Conservation (phyloP, 2,888 invertebrate genomes). For the Drosophila sordidapex region DNA sequence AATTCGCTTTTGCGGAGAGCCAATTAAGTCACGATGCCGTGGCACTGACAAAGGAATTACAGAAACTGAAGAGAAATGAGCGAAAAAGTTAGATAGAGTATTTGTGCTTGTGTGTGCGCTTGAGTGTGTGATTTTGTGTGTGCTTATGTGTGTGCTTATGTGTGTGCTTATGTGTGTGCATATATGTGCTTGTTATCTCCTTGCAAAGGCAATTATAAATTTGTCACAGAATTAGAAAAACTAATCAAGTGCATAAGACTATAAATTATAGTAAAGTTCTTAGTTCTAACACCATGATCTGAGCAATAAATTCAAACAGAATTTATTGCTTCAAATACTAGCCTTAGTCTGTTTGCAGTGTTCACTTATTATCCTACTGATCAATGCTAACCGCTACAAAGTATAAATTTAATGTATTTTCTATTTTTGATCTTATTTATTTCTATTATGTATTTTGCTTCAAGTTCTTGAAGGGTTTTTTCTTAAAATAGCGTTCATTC, state of each 20-base stretch:
- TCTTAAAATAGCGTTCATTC: neutral
- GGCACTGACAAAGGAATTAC: neutral
- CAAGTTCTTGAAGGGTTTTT: neutral
- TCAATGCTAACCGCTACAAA: neutral
- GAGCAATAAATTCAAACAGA: neutral
- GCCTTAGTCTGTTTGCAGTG: neutral
- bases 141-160: neutral
- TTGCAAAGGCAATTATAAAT: neutral
- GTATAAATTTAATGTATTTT: neutral
- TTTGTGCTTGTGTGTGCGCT: neutral
- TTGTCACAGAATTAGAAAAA: neutral
- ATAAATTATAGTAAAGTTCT: neutral
- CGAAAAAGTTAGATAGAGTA: constrained; percentile 3
- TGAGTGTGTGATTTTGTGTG: neutral
- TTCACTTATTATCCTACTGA: neutral
- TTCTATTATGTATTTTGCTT: neutral
- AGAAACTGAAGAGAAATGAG: neutral
- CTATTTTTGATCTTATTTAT: neutral
- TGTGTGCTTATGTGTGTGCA: neutral
- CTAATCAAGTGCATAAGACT: neutral
- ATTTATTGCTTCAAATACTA: neutral
- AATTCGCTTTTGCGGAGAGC: constrained; percentile 58
- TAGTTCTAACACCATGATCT: neutral
- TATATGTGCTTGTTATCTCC: neutral
- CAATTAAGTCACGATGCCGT: constrained; percentile 63